Base-by-base conservation (phyloP, 2,888 invertebrate genomes). In the Acleris laterana region DNA sequence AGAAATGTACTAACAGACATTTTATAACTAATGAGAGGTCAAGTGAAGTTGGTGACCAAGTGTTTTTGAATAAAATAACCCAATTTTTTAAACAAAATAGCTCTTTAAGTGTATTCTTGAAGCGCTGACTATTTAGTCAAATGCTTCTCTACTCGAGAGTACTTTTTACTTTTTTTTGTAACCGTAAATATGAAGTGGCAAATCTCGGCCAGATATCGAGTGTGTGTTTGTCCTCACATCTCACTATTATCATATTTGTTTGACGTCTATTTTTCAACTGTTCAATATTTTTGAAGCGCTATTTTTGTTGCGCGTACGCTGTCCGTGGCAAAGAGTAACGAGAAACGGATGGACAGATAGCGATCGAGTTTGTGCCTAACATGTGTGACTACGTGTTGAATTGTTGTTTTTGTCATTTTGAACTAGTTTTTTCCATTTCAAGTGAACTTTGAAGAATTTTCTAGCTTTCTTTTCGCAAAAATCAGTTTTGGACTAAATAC, bases 221-320 rank as follows among this genome's bases (percentile, higher is more conserved):
- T 38, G 83, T 38, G 83, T 83, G 83, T 81, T 82, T 87, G 86
- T 89, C 88, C 81, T 81, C 85, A 78, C 78, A 70, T 85, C 82
- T 84, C 86, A 88, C 87, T 84, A 87, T 85, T 85, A 84, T 85
- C 81, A 82, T 84, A 78, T 77, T 74, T 80, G 83, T 87, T 88
- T 89, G 89, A 90, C 89, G 83, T 85, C 83, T 89, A 88, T 89
- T 89, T 90, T 89, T 91, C 89, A 89, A 90, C 88, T 81, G 84
- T 82, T 90, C 88, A 91, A 90, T 92, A 91, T 90, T 90, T 90
- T 89, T 80, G 81, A 84, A 78, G 79, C 75, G 77, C 84, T 92
- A 92, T 91, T 92, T 90, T 84, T 59, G 87, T 83, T 75, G 76
- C 80, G 70, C 78, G 82, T 80, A 81, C 84, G 83, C 81, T 77